Evolutionary conservation across 2,797 vertebrate genomes (phyloP).

Genomic region (Pipistrellus nathusii): DNA sequence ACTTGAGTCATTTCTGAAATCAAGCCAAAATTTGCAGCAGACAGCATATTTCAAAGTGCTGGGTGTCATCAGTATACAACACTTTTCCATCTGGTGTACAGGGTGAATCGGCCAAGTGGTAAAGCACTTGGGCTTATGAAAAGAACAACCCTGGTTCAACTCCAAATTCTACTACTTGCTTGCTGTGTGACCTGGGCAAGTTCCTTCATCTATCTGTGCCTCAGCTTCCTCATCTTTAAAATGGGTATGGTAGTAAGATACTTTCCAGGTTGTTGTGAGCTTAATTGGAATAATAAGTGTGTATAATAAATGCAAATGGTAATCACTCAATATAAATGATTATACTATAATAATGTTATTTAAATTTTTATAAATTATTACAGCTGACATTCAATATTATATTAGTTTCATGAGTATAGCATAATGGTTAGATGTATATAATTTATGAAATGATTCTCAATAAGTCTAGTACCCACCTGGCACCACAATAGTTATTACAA

Average conservation of each 20-base stretch:
- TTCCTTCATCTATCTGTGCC: not conserved
- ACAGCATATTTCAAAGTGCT: slow-evolving; percentile 52
- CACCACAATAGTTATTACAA: not conserved
- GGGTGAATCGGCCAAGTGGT: not conserved
- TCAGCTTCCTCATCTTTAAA: slow-evolving; percentile 32
- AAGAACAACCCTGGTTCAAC: slow-evolving; percentile 7
- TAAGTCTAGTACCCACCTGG: not conserved
- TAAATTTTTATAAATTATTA: not conserved
- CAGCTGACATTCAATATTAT: not conserved
- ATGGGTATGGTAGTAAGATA: not conserved
- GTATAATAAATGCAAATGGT: not conserved
- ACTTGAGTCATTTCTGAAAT: slow-evolving; percentile 73
- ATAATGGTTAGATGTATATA: not conserved
- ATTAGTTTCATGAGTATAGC: not conserved
- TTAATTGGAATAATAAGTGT: slow-evolving; percentile 19
- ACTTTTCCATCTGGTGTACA: not conserved
- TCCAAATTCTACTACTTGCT: not conserved
- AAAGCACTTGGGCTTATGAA: slow-evolving; percentile 7
- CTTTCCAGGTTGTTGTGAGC: not conserved
- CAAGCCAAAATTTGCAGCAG: slow-evolving; percentile 64
- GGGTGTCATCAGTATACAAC: not conserved
- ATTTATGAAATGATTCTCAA: not conserved
- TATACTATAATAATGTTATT: not conserved
- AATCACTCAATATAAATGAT: not conserved
- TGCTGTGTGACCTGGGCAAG: not conserved